A percentile compares a stretch with the other conserved stretches of the same genome.
These are phyloP conservation scores for Mantis religiosa DNA, from an alignment of 2,888 invertebrate genomes.

Conservation along the genomic window DNA sequence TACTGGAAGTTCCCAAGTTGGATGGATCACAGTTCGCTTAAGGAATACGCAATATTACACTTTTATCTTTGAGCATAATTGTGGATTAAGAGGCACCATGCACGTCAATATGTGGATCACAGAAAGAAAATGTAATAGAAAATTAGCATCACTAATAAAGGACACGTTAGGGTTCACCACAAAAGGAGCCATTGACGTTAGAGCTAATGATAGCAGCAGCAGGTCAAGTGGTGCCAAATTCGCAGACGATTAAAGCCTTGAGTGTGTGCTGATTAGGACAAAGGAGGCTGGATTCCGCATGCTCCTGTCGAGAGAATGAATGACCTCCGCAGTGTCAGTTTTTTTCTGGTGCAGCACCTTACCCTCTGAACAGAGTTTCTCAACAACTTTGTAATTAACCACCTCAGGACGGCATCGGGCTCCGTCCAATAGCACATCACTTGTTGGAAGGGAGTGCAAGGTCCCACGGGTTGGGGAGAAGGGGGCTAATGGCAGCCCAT, in stretches of 20 bases:
- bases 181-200: background rate
- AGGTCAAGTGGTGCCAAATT: background rate
- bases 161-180: background rate
- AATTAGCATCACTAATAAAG: background rate
- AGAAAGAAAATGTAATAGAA: background rate
- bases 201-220: background rate
- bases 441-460: background rate
- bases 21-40: too few species aligned
- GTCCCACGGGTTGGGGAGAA: conserved; percentile 1
- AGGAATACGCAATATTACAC: too few species aligned
- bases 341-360: background rate
- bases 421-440: conserved; percentile 11
- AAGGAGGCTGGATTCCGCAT: background rate
- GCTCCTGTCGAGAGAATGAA: background rate
- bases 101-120: too few species aligned
- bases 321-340: conserved; percentile 1
- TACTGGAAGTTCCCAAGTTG: too few species aligned
- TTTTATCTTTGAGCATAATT: too few species aligned
- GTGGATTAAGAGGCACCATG: too few species aligned
- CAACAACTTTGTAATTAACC: conserved; percentile 21
- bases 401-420: background rate
- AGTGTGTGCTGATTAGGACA: background rate
- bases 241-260: background rate
- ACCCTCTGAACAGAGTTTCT: background rate
- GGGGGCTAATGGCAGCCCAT: conserved; percentile 17